A percentile compares a stretch with the other conserved stretches of the same genome.
Conservation (phyloP, 1,140 invertebrate species). For the Trinorchestia longiramus region DNA sequence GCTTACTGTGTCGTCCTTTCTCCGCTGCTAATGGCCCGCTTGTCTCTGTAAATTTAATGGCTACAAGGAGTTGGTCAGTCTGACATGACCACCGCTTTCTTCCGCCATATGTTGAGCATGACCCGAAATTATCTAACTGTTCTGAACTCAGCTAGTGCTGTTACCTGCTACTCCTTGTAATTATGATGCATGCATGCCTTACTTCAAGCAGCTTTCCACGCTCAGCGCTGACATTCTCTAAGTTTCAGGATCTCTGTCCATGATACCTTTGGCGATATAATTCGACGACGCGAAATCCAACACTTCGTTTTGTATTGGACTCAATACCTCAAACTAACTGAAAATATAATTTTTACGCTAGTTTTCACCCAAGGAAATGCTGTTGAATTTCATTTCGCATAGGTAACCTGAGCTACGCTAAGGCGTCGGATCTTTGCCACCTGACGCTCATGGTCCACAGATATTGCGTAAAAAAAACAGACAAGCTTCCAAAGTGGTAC, state of each 20-base stretch:
- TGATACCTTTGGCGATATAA: background rate
- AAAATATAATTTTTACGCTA: background rate
- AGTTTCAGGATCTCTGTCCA: background rate
- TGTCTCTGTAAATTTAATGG: background rate
- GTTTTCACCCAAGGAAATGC: background rate
- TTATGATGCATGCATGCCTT: background rate
- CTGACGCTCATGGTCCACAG: background rate
- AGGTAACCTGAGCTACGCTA: background rate
- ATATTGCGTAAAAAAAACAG: background rate
- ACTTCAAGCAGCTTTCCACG: background rate
- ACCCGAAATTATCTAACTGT: background rate
- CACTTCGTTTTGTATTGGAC: background rate
- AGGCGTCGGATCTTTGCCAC: background rate
- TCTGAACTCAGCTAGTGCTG: background rate
- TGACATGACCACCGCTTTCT: slow-evolving; percentile 39
- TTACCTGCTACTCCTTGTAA: background rate
- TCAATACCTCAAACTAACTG: background rate
- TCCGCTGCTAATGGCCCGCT: background rate
- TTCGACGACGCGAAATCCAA: background rate
- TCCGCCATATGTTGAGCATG: slow-evolving; percentile 48
- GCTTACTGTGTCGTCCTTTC: background rate
- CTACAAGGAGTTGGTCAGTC: slow-evolving; percentile 13
- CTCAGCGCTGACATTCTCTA: background rate
- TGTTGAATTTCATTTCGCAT: background rate
- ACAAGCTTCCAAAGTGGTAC: background rate